These are phyloP conservation scores for Aspidapion aeneum DNA, from an alignment of 2,888 invertebrate species.

Conservation along the genomic window DNA sequence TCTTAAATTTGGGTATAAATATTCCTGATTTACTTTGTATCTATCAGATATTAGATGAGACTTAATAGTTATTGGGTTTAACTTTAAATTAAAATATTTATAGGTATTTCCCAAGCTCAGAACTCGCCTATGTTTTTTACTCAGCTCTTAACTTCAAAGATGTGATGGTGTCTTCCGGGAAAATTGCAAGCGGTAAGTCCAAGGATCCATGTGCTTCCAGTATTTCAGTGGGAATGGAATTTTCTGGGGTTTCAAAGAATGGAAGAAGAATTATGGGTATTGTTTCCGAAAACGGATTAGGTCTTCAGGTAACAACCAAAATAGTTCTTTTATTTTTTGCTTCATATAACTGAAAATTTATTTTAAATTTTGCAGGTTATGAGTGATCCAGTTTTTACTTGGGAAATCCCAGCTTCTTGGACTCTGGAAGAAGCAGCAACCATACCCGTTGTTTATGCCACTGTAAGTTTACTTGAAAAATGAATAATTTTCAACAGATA, in stretches of 20 bases:
- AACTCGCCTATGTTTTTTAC: slow-evolving; percentile 59
- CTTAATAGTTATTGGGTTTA: too few species aligned
- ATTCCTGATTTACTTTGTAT: too few species aligned
- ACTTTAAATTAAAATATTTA: too few species aligned
- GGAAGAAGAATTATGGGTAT: slow-evolving; percentile 51
- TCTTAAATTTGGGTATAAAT: too few species aligned
- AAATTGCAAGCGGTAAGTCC: slow-evolving; percentile 86
- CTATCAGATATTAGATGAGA: too few species aligned
- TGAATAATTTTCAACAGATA: too few species aligned
- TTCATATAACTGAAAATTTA: too few species aligned
- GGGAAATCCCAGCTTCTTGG: slow-evolving; percentile 55
- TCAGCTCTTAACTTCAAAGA: slow-evolving; percentile 94
- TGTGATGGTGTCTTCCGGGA: slow-evolving; percentile 92
- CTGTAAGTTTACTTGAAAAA: slow-evolving; percentile 46
- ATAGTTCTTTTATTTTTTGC: too few species aligned
- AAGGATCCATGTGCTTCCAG: slow-evolving; percentile 81
- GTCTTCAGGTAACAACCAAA: slow-evolving; percentile 49
- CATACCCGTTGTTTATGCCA: slow-evolving; percentile 61
- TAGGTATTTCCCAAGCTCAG: slow-evolving; percentile 15
- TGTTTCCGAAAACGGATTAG: slow-evolving; percentile 46
- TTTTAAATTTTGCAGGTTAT: slow-evolving; percentile 42
- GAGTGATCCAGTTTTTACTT: slow-evolving; percentile 49
- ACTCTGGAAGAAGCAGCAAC: slow-evolving; percentile 62
- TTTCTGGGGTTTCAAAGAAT: slow-evolving; percentile 51
- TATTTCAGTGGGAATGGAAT: slow-evolving; percentile 87